These are phyloP conservation scores for Podarcis cretensis DNA, from an alignment of 2,113 vertebrate genomes.

Conservation along the genomic window DNA sequence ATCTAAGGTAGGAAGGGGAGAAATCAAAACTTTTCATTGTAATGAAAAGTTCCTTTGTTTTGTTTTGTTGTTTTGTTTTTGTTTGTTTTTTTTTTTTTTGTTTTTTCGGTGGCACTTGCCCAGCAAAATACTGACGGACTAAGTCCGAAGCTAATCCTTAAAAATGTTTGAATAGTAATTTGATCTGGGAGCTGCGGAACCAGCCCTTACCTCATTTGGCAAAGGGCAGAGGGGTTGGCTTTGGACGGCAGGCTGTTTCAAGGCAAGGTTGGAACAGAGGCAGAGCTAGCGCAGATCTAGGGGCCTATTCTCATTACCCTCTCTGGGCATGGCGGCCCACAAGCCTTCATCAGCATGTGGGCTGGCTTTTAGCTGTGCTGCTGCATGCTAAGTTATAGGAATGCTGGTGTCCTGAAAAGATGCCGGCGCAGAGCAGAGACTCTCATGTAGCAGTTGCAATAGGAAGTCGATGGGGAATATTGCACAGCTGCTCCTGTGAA, in stretches of 20 bases:
- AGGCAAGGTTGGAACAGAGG: constrained; percentile 1
- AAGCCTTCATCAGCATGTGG: neutral
- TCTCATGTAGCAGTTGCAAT: neutral
- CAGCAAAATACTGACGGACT: constrained; percentile 33
- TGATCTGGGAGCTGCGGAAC: neutral
- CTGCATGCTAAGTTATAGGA: neutral
- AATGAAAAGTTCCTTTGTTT: too few relatives aligned
- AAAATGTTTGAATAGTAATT: constrained; percentile 34
- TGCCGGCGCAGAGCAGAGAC: neutral
- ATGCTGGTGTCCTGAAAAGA: neutral
- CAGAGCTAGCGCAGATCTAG: neutral
- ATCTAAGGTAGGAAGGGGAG: constrained; percentile 73
- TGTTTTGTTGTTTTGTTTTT: too few relatives aligned
- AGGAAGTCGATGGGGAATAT: neutral
- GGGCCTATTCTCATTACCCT: neutral
- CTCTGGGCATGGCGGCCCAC: neutral
- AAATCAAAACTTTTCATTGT: constrained; percentile 18
- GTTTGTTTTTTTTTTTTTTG: neutral
- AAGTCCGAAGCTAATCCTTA: constrained; percentile 40
- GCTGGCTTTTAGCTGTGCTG: neutral
- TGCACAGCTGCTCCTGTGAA: neutral
- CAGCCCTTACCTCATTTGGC: constrained; percentile 16
- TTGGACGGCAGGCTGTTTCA: constrained; percentile 1
- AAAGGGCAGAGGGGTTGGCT: constrained; percentile 29
- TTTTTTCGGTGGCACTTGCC: constrained; percentile 30